phyloP scores from a whole-genome alignment of 2,888 invertebrate genomes.

The Pollenia angustigena region DNA sequence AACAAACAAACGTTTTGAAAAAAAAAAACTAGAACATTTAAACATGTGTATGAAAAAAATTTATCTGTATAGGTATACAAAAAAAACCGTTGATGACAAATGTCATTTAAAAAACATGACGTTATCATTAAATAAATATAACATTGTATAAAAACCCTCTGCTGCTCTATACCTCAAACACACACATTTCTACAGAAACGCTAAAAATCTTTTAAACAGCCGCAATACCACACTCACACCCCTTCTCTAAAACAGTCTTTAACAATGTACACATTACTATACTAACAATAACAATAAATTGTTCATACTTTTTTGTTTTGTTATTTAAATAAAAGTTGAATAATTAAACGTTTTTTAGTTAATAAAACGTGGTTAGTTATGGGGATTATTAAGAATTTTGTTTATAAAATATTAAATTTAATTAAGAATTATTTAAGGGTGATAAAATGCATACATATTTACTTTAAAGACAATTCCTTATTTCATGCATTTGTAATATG shows the following conservation, averaged over 20 bases:
- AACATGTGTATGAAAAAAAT: constrained; percentile 38
- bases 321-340: background rate
- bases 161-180: background rate
- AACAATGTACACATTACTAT: background rate
- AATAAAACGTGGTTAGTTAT: background rate
- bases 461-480: too few species aligned
- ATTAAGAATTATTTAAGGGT: background rate
- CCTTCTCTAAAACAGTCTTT: background rate
- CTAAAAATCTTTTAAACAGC: background rate
- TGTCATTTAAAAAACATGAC: constrained; percentile 64
- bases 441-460: too few species aligned
- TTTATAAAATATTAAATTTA: background rate
- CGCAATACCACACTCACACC: background rate
- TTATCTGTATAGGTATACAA: background rate
- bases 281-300: constrained; percentile 1
- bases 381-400: background rate
- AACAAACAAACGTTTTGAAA: constrained; percentile 28
- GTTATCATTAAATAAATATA: constrained; percentile 68
- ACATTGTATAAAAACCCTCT: constrained; percentile 25
- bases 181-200: background rate
- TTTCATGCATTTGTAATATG: too few species aligned
- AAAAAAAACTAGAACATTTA: constrained; percentile 64
- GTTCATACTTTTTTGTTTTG: too few species aligned
- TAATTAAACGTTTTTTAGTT: background rate
- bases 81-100: constrained; percentile 62